phyloP scores from a whole-genome alignment of 1,140 invertebrate species.

The Megalopta genalis region DNA sequence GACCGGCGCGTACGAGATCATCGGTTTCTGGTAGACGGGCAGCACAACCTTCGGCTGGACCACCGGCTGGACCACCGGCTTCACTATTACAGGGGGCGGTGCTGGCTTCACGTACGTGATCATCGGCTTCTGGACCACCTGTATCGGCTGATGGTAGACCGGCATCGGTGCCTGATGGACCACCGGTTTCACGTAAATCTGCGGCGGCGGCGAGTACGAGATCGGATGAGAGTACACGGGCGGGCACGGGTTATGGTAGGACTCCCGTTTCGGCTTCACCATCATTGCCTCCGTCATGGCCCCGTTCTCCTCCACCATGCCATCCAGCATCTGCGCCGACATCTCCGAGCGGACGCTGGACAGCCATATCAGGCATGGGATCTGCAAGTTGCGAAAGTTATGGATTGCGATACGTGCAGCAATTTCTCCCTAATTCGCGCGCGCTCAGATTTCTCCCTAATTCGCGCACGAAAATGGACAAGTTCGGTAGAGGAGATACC shows the following conservation, averaged over 20 bases:
- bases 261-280: constrained; percentile 68
- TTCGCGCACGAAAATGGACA: too few relatives aligned
- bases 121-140: constrained; percentile 52
- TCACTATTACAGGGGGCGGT: constrained; percentile 33
- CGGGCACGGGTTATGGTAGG: constrained; percentile 68
- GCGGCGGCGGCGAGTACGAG: constrained; percentile 50
- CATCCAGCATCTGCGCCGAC: constrained; percentile 50
- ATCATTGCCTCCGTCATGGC: constrained; percentile 51
- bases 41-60: constrained; percentile 25
- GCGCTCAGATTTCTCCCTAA: too few relatives aligned
- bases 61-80: constrained; percentile 39
- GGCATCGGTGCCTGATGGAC: constrained; percentile 42
- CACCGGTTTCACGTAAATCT: constrained; percentile 58
- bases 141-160: constrained; percentile 54
- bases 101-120: constrained; percentile 64
- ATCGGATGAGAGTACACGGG: constrained; percentile 59
- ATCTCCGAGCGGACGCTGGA: constrained; percentile 67
- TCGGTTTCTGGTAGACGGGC: constrained; percentile 63
- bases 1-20: constrained; percentile 57
- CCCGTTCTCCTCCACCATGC: constrained; percentile 46
- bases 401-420: not conserved
- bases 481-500: too few relatives aligned
- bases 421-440: too few relatives aligned
- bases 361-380: constrained; percentile 70
- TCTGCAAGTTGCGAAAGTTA: constrained; percentile 45